Percentiles rank a stretch among this genome's conserved stretches.
phyloP scores from a whole-genome alignment of 2,113 vertebrate species.

The Danio rerio region GRCz12tu NC_133178.1:56456001-56456500 shows the following conservation, averaged over 20 bases:
- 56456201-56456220: conserved; percentile 26
- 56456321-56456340: no score
- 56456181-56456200: conserved; percentile 18
- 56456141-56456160: conserved; percentile 40
- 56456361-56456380: no score
- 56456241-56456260: neutral
- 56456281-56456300: neutral
- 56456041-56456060: neutral
- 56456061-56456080: conserved; percentile 39
- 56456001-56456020: neutral
- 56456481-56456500: no score
- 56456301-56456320: no score
- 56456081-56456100: conserved; percentile 45
- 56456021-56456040: neutral
- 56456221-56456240: neutral
- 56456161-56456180: conserved; percentile 28
- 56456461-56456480: no score
- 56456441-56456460: no score
- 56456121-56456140: conserved; percentile 23
- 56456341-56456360: no score
- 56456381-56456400: no score
- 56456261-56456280: neutral
- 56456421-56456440: no score
- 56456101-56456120: conserved; percentile 61
- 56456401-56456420: no score